A percentile compares a stretch with the other conserved stretches of the same genome.
Conservation (phyloP, 2,113 vertebrate species). For the Leiothrix lutea region DNA sequence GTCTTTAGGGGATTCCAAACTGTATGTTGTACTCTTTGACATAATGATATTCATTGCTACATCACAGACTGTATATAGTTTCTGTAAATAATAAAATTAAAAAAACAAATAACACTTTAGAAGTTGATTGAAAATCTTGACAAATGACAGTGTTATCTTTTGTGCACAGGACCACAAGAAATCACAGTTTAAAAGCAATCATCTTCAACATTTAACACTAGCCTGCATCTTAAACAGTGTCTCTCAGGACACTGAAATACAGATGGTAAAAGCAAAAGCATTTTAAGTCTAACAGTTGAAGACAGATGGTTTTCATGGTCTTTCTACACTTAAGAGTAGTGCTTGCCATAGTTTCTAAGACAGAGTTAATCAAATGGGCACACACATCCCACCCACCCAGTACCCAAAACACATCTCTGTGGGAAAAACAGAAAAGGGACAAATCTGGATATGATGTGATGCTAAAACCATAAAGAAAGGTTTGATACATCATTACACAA, state of each 20-base stretch:
- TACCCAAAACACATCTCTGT: background rate
- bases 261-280: background rate
- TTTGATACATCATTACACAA: background rate
- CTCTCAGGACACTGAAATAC: background rate
- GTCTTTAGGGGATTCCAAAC: conserved; percentile 98
- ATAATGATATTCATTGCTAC: conserved; percentile 99
- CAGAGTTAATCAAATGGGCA: background rate
- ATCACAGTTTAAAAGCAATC: background rate
- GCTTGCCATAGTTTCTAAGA: background rate
- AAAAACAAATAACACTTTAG: background rate
- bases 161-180: background rate
- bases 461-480: background rate
- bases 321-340: background rate
- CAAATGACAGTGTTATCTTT: background rate
- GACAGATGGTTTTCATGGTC: background rate
- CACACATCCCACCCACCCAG: background rate
- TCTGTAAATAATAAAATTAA: conserved; percentile 74
- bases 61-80: conserved; percentile 97
- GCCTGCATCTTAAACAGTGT: background rate
- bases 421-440: background rate
- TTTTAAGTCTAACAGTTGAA: background rate
- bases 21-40: conserved; percentile 98
- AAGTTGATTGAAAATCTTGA: background rate
- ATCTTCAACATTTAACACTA: background rate
- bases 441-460: background rate